Evolutionary conservation across 2,113 vertebrate genomes (phyloP), one percentile per base, ranked within the genome.

Genomic region (Salvelinus namaycush): DNA sequence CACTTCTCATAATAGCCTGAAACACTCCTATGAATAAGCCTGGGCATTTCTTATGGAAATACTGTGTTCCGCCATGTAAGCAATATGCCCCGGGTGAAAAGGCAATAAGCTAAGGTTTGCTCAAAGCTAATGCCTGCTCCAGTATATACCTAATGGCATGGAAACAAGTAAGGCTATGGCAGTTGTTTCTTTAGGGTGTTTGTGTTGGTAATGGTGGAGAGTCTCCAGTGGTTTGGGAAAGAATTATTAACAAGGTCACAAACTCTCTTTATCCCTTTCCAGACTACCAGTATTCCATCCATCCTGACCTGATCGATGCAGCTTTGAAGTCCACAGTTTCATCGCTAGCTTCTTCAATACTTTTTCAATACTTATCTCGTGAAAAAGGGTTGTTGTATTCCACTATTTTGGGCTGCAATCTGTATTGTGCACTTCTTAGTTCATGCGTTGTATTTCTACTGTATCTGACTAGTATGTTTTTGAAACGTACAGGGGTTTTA

Each of bases 1-100:
- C 74, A 81, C 77, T 66, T 70, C 71, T 75, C 59, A 68, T 72
- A 79, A 68, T 67, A 71, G 77, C 79, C 16, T 87, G 69, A 83
- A 88, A 86, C 83, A 77, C 74, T 73, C 73, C 44, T 4, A 57
- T 84, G 85, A 84, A 84, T 75, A 82, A 76, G 76, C 81, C 48
- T 16, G 31, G 74, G 70, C 1, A 3, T 66, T 79, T 24, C 66
- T 62, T 83, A 78, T 81, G 77, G 72, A 76, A 80, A 75, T 69
- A 75, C 68, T 62, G 60, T 83, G 77, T 82, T 88, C 78, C 77
- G 79, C 77, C 77, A 73, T 90, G 89, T 86, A 83, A 90, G 90
- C 76, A 92, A 88, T 83, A 74, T 2, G 72, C 90, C 86, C 31
- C 26, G 68, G 88, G 91, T 86, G 79, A 89, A 86, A 88, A 87